phyloP scores from a whole-genome alignment of 2,113 vertebrate species.

The Percopsis transmontana region DNA sequence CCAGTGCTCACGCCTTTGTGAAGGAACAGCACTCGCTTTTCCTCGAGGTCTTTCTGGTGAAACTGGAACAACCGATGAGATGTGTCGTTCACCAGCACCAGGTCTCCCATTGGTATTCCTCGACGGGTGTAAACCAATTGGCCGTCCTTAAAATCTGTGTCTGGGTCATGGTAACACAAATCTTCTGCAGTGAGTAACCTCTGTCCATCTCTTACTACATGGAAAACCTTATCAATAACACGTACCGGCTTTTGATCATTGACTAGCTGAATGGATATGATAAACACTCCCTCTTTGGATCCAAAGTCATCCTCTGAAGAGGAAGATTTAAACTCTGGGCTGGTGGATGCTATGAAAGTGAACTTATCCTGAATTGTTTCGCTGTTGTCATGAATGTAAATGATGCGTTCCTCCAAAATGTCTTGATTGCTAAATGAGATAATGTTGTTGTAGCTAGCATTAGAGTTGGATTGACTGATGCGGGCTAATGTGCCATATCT shows the following conservation, averaged over 20 bases:
- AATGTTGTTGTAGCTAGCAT: constrained; percentile 74
- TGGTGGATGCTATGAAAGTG: constrained; percentile 76
- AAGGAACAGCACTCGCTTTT: constrained; percentile 83
- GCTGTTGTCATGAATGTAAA: constrained; percentile 88
- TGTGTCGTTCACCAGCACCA: constrained; percentile 82
- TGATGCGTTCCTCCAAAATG: constrained; percentile 77
- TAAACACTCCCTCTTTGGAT: constrained; percentile 79
- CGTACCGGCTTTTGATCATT: constrained; percentile 89
- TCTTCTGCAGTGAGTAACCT: constrained; percentile 83
- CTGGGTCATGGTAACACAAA: constrained; percentile 85
- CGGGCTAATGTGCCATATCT: constrained; percentile 83
- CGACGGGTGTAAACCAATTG: constrained; percentile 83
- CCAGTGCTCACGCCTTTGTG: constrained; percentile 81
- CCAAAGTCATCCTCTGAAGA: constrained; percentile 57
- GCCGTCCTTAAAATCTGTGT: constrained; percentile 86
- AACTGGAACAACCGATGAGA: constrained; percentile 85
- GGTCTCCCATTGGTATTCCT: constrained; percentile 88
- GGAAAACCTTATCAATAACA: constrained; percentile 84
- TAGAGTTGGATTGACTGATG: constrained; percentile 77
- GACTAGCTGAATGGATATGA: constrained; percentile 81
- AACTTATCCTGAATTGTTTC: constrained; percentile 84
- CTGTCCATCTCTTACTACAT: constrained; percentile 81
- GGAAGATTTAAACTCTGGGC: constrained; percentile 49
- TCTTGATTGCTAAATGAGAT: constrained; percentile 83
- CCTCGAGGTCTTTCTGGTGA: constrained; percentile 81